A percentile compares a stretch with the other conserved stretches of the same genome.
These are phyloP conservation scores for Nymphalis io DNA, from an alignment of 1,140 invertebrate species.

Conservation along the genomic window DNA sequence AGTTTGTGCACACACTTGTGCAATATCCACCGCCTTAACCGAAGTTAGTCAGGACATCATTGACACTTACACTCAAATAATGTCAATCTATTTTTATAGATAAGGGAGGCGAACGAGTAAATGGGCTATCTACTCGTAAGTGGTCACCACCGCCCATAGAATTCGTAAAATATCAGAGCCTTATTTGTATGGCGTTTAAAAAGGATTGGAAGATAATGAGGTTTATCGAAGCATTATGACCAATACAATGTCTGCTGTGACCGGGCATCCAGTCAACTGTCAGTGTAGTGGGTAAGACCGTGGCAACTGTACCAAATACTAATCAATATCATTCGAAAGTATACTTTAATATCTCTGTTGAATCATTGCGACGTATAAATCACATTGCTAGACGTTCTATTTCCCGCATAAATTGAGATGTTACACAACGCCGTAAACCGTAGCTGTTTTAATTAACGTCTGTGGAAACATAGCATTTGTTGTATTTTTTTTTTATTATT, in stretches of 20 bases:
- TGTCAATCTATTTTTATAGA: no score
- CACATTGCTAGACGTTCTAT: conserved; percentile 31
- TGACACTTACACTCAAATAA: no score
- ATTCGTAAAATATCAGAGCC: no score
- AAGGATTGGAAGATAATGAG: no score
- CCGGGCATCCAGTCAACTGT: neutral
- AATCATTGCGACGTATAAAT: conserved; percentile 29
- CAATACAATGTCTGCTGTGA: neutral
- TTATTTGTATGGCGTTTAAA: no score
- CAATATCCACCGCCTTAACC: no score
- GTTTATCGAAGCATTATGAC: no score
- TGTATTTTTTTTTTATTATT: conserved; percentile 51
- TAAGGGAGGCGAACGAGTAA: no score
- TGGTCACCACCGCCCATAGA: no score
- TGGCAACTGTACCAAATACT: neutral
- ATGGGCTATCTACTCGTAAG: no score
- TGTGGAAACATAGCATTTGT: conserved; percentile 58
- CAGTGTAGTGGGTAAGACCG: neutral
- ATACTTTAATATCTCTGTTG: conserved; percentile 17
- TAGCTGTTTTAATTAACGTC: conserved; percentile 67
- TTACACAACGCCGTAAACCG: conserved; percentile 40
- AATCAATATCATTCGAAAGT: neutral
- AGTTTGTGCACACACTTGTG: no score
- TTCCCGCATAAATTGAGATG: conserved; percentile 39
- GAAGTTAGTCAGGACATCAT: no score